phyloP scores from a whole-genome alignment of 1,140 invertebrate genomes.

The Drosophila trapezifrons region DNA sequence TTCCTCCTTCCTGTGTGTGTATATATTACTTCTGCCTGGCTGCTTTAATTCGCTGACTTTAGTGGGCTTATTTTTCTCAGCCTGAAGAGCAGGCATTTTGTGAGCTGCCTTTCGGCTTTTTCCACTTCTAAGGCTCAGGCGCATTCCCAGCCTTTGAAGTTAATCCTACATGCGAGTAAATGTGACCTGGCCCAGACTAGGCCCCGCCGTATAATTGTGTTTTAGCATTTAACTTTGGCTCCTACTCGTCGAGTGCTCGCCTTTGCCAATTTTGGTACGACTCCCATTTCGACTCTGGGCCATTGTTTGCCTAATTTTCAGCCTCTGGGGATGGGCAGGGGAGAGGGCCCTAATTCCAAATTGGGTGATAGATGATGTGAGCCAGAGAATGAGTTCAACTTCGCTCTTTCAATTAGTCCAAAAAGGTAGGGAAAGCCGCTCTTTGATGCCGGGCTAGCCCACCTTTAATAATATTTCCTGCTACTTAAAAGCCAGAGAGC shows the following conservation, averaged over 20 bases:
- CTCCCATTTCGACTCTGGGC: conserved; percentile 27
- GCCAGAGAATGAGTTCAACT: conserved; percentile 35
- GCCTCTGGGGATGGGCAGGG: conserved; percentile 38
- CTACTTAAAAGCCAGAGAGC: neutral
- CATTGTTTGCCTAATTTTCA: conserved; percentile 77
- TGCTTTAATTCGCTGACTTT: conserved; percentile 68
- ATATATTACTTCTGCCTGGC: conserved; percentile 64
- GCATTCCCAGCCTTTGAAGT: conserved; percentile 75
- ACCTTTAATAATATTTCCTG: neutral
- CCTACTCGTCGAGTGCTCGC: conserved; percentile 26
- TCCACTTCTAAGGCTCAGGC: conserved; percentile 61
- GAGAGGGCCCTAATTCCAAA: conserved; percentile 35
- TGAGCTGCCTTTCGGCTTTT: conserved; percentile 23
- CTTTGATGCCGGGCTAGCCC: neutral
- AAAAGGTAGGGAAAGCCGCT: neutral
- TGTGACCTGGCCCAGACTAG: conserved; percentile 47
- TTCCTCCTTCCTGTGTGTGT: conserved; percentile 21
- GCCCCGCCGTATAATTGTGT: conserved; percentile 70
- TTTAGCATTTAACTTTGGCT: conserved; percentile 82
- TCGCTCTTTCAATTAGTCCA: conserved; percentile 40
- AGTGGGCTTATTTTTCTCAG: conserved; percentile 5
- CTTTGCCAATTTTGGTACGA: conserved; percentile 66
- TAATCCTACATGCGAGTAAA: conserved; percentile 72
- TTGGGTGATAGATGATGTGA: conserved; percentile 52
- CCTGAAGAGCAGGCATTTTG: conserved; percentile 3